phyloP scores from a whole-genome alignment of 2,797 vertebrate genomes.

The Spea hammondii region DNA sequence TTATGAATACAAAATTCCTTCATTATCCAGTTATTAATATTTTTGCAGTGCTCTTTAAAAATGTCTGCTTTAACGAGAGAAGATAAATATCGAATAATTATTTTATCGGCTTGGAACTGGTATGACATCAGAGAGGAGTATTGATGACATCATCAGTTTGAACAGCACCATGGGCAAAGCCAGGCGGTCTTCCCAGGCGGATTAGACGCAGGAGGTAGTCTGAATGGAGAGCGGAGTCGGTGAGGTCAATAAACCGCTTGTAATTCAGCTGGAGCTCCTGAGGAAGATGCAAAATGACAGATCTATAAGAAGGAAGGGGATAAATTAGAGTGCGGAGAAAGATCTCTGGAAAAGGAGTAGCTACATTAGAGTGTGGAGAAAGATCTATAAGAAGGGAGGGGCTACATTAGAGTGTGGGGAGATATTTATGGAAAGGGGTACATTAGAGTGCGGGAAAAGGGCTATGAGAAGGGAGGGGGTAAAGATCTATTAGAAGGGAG shows the following conservation, averaged over 20 bases:
- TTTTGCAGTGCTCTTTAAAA: too few species aligned
- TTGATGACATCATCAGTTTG: conserved; percentile 46
- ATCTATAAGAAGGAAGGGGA: background rate
- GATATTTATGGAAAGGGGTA: background rate
- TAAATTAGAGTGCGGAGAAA: background rate
- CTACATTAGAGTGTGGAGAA: background rate
- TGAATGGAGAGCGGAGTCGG: conserved; percentile 57
- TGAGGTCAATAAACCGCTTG: conserved; percentile 58
- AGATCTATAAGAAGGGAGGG: background rate
- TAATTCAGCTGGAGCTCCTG: conserved; percentile 59
- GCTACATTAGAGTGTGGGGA: too few species aligned
- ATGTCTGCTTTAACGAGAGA: too few species aligned
- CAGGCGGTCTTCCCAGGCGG: conserved; percentile 54
- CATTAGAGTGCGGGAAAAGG: background rate
- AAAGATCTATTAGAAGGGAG: background rate
- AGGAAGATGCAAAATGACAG: background rate
- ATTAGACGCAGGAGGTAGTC: conserved; percentile 56
- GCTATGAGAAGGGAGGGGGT: background rate
- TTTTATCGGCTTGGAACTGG: too few species aligned
- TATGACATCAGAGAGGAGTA: background rate
- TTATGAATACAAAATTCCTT: too few species aligned
- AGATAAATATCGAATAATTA: too few species aligned
- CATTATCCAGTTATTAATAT: too few species aligned
- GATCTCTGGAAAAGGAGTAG: background rate
- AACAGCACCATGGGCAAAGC: conserved; percentile 45